Evolutionary conservation across 2,888 invertebrate genomes (phyloP), one percentile per base, ranked within the genome.

Genomic region (Yponomeuta plumbellus): DNA sequence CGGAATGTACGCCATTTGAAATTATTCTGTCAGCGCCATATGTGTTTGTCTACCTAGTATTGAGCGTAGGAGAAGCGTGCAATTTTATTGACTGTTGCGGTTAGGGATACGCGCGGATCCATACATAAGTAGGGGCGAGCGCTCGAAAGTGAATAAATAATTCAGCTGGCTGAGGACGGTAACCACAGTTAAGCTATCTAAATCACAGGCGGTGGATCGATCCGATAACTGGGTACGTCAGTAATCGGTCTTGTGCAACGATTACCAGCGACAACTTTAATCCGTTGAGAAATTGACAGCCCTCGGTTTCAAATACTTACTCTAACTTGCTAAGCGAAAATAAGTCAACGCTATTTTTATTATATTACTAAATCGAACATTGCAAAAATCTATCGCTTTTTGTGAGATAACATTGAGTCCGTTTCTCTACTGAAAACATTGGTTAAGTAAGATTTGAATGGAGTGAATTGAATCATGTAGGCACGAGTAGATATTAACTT

Each of bases 41-140:
- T 52, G 3, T 52, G 44, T 52, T 52, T 52, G 17, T 17, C 44
- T 52, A 52, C 44, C 44, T 52, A 52, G 44, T 52, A 52, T 52
- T 17, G 17, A 52, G 17, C 17, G 44, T 52, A 52, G 44, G 17
- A 52, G 63, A 58, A 76, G 80, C 79, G 77, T 80, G 80, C 84
- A 83, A 76, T 81, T 79, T 80, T 81, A 82, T 79, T 76, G 79
- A 80, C 82, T 83, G 82, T 84, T 84, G 81, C 79, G 80, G 81
- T 87, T 84, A 84, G 79, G 59, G 76, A 79, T 80, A 80, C 79
- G 80, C 76, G 78, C 71, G 71, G 59, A 66, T 56, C 61, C 66
- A 66, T 57, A 52, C 64, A 61, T 65, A 64, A 64, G 64, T 21
- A 61, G 63, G 22, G 52, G 26, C 66, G 56, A 56, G 66, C 56